These are phyloP conservation scores for Labeo rohita DNA, from an alignment of 2,113 vertebrate genomes.

Conservation along the genomic window DNA sequence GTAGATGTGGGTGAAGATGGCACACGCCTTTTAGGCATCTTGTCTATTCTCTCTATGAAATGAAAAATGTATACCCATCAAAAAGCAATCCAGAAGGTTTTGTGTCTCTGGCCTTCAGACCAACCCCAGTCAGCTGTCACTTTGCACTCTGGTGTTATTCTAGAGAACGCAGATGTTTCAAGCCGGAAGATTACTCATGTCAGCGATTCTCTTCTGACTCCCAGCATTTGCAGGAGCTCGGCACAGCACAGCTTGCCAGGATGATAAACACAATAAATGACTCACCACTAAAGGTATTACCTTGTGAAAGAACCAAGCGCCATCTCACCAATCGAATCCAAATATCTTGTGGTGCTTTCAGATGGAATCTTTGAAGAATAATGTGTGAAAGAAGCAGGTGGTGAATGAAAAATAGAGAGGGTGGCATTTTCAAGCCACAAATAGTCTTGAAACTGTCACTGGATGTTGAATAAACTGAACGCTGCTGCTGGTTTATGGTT, in stretches of 20 bases:
- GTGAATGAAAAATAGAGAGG: constrained; percentile 5
- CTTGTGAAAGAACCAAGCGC: constrained; percentile 31
- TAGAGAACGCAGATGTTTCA: neutral
- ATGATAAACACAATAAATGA: constrained; percentile 24
- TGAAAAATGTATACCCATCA: neutral
- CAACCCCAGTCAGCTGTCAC: neutral
- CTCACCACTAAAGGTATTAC: neutral
- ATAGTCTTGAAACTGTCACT: neutral
- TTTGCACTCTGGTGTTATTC: constrained; percentile 16
- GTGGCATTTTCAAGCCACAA: neutral
- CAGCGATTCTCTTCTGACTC: neutral
- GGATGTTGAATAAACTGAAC: neutral
- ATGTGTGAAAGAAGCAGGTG: neutral
- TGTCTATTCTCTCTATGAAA: neutral
- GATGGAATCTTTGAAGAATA: constrained; percentile 6
- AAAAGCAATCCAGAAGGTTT: neutral
- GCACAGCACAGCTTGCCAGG: neutral
- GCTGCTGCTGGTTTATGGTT: neutral
- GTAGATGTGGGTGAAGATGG: neutral
- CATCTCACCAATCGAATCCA: constrained; percentile 37
- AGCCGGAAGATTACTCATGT: neutral
- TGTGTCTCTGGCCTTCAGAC: neutral
- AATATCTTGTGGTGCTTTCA: neutral
- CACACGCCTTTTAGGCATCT: neutral
- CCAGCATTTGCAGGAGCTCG: neutral